Evolutionary conservation across 1,140 invertebrate genomes (phyloP), one percentile per base, ranked within the genome.

Genomic region (Carposina sasakii): DNA sequence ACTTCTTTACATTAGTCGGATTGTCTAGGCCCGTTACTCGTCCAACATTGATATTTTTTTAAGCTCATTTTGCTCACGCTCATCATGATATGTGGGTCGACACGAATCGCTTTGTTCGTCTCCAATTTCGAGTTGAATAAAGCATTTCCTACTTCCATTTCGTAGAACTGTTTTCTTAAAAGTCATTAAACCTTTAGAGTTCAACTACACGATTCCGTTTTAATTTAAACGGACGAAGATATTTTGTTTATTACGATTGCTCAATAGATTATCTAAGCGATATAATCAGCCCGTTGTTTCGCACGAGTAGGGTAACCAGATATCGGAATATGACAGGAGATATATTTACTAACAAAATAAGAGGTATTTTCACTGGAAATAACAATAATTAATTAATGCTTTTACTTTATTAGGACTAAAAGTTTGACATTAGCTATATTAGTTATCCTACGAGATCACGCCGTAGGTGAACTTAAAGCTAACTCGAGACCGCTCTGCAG

Each of bases 401-500:
- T n/a, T n/a, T n/a, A n/a, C n/a, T n/a, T n/a, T n/a, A n/a, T n/a
- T n/a, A n/a, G n/a, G n/a, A n/a, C n/a, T n/a, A n/a, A n/a, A n/a
- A n/a, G n/a, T n/a, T n/a, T n/a, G n/a, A 30, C 28, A 30, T n/a
- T 2, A 30, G 15, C 28, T 30, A 1, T 13, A 67, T 60, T 56
- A 65, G 59, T 67, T 64, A 55, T 71, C 66, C 71, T 50, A 45
- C 58, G 63, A 57, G 59, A 48, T 57, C 50, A n/a, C 47, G 42
- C 49, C 53, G 50, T 66, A 67, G 60, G 58, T 69, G 66, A 73
- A 76, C 63, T 72, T 71, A 73, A 72, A 78, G 66, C 62, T 67
- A 63, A 65, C 54, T 66, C 65, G 67, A 56, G 45, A 55, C 45
- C 36, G 64, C 61, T 62, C 55, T 52, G 57, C 63, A 58, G 60